Percentiles rank a stretch among this genome's conserved stretches.
Evolutionary conservation across 1,140 invertebrate species (phyloP).

Genomic region (Ceratina japonica): DNA sequence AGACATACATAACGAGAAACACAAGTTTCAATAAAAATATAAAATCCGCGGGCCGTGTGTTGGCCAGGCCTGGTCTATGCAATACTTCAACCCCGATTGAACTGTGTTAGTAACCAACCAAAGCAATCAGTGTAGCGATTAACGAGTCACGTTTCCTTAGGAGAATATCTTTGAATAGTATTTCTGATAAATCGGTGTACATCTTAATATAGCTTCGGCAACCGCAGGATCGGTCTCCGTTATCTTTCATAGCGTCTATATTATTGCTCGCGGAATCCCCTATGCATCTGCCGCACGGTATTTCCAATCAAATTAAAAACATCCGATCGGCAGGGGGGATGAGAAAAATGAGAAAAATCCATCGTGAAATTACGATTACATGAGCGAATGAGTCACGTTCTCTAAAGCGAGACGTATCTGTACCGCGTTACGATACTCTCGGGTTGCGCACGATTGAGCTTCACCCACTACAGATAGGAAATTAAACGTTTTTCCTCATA

Average conservation of each 20-base stretch:
- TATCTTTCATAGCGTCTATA: conserved; percentile 16
- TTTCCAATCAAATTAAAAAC: not conserved
- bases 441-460: conserved; percentile 11
- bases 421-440: conserved; percentile 19
- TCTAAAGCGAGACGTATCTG: conserved; percentile 7
- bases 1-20: too few relatives aligned
- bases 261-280: conserved; percentile 14
- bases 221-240: not conserved
- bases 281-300: not conserved
- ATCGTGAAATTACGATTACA: conserved; percentile 19
- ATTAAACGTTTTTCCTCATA: conserved; percentile 3
- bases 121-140: conserved; percentile 47
- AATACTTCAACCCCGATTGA: conserved; percentile 33
- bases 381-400: conserved; percentile 4
- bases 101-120: conserved; percentile 45
- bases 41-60: too few relatives aligned
- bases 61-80: too few relatives aligned
- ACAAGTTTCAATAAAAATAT: too few relatives aligned
- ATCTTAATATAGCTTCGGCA: not conserved
- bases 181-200: conserved; percentile 46
- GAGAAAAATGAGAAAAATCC: not conserved
- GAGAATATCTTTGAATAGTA: conserved; percentile 33
- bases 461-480: not conserved
- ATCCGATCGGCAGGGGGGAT: not conserved
- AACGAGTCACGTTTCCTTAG: conserved; percentile 54